A percentile compares a stretch with the other conserved stretches of the same genome.
These are phyloP conservation scores for Phylloscopus collybita DNA, from an alignment of 2,797 vertebrate genomes.

Conservation along the genomic window DNA sequence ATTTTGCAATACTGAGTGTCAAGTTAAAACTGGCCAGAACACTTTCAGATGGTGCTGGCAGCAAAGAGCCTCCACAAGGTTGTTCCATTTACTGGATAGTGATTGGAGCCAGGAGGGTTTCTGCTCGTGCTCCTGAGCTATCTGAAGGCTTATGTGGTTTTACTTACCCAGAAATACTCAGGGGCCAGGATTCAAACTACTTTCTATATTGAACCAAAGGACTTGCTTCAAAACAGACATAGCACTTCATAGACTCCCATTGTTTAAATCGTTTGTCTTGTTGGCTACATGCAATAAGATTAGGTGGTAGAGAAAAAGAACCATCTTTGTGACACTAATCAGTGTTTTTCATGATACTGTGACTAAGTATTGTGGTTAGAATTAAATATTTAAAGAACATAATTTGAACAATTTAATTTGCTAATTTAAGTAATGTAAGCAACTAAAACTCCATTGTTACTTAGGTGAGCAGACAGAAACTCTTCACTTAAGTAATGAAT, in stretches of 20 bases:
- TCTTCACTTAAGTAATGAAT: background rate
- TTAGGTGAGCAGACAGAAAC: background rate
- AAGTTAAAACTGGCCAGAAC: background rate
- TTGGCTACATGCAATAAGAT: background rate
- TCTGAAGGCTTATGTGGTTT: constrained; percentile 1
- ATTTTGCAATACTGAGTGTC: background rate
- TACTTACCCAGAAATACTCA: background rate
- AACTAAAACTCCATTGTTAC: background rate
- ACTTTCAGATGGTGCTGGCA: background rate
- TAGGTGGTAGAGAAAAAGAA: background rate
- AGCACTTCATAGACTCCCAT: background rate
- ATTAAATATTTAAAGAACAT: background rate
- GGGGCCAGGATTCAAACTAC: background rate
- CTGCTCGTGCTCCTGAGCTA: background rate
- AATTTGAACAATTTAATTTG: background rate
- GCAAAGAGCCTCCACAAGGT: background rate
- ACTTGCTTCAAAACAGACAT: background rate
- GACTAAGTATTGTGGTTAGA: background rate
- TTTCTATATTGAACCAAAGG: background rate
- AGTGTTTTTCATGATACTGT: background rate
- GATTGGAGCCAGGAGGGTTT: background rate
- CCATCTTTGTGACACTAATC: background rate
- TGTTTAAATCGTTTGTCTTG: background rate
- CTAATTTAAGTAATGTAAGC: background rate
- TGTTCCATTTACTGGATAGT: background rate